phyloP scores from a whole-genome alignment of 2,797 vertebrate genomes.

The Morus bassanus region DNA sequence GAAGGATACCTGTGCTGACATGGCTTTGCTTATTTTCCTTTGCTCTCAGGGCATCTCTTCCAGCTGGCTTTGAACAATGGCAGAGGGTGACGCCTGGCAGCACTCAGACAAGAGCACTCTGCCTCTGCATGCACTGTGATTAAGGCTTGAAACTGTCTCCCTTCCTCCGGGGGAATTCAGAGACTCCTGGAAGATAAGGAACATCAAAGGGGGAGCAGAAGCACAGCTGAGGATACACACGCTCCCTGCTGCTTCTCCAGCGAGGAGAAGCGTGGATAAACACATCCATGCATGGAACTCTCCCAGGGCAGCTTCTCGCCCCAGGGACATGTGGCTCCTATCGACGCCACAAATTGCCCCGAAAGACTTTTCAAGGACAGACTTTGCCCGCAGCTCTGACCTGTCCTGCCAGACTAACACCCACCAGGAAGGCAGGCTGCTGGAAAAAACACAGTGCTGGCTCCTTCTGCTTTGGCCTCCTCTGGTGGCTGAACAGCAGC shows the following conservation, averaged over 20 bases:
- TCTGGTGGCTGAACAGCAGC: neutral
- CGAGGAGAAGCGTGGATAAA: rapidly evolving
- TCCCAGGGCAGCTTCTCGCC: neutral
- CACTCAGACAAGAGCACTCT: neutral
- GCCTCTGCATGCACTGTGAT: neutral
- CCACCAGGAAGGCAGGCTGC: neutral
- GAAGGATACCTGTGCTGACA: conserved; percentile 12
- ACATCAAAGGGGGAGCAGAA: neutral
- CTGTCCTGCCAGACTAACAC: neutral
- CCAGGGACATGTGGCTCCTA: neutral
- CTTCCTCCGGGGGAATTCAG: neutral
- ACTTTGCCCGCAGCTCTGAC: neutral
- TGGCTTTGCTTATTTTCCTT: neutral
- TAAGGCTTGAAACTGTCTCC: neutral
- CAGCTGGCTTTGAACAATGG: neutral
- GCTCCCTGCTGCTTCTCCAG: neutral
- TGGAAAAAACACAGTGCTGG: neutral
- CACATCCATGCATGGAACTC: neutral
- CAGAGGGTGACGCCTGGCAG: neutral
- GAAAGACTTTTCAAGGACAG: neutral
- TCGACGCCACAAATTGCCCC: neutral
- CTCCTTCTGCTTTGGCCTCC: neutral
- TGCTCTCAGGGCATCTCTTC: conserved; percentile 6
- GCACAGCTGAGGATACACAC: neutral
- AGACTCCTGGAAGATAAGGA: neutral